Percentiles rank a stretch among this genome's conserved stretches.
These are phyloP conservation scores for Hydractinia echinata DNA, from an alignment of 30 jellyfish, hydroid and myxozoan genomes.

Conservation along the genomic window DNA sequence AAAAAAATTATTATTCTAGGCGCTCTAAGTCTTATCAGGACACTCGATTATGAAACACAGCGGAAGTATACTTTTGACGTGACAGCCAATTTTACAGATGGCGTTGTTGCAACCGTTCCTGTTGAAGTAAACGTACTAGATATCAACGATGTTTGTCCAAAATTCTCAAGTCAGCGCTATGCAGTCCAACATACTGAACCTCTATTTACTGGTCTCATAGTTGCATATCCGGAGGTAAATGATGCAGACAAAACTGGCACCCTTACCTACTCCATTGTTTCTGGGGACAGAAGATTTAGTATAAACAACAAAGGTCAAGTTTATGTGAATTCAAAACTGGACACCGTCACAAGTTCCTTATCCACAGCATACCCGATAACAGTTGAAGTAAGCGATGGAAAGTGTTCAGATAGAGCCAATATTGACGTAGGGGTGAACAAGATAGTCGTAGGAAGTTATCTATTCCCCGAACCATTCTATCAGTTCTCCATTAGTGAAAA, in stretches of 20 bases:
- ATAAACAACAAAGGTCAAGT: slow-evolving; percentile 35
- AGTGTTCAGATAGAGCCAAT: slow-evolving; percentile 44
- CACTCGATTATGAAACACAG: slow-evolving; percentile 56
- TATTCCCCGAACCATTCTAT: slow-evolving; percentile 45
- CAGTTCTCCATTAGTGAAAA: slow-evolving; percentile 34
- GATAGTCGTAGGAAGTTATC: slow-evolving; percentile 24
- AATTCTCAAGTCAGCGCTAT: slow-evolving; percentile 8
- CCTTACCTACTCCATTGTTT: slow-evolving; percentile 24
- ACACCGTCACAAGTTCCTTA: not conserved
- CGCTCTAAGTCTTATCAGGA: slow-evolving; percentile 27
- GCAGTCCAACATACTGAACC: slow-evolving; percentile 30
- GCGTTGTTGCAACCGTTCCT: slow-evolving; percentile 25
- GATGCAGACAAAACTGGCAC: slow-evolving; percentile 39
- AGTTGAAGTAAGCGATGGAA: slow-evolving; percentile 61
- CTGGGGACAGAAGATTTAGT: slow-evolving; percentile 32
- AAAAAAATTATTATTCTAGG: not conserved
- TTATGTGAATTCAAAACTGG: not conserved
- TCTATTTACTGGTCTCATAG: slow-evolving; percentile 9
- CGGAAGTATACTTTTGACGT: slow-evolving; percentile 49
- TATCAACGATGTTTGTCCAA: slow-evolving; percentile 82
- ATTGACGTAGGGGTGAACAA: slow-evolving; percentile 34
- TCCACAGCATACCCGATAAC: slow-evolving; percentile 52
- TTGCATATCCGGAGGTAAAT: slow-evolving; percentile 15
- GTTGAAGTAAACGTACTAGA: slow-evolving; percentile 73
- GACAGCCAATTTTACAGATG: slow-evolving; percentile 54